A percentile compares a stretch with the other conserved stretches of the same genome.
Evolutionary conservation across 2,113 vertebrate species (phyloP).

Genomic region (Trichomycterus rosablanca): DNA sequence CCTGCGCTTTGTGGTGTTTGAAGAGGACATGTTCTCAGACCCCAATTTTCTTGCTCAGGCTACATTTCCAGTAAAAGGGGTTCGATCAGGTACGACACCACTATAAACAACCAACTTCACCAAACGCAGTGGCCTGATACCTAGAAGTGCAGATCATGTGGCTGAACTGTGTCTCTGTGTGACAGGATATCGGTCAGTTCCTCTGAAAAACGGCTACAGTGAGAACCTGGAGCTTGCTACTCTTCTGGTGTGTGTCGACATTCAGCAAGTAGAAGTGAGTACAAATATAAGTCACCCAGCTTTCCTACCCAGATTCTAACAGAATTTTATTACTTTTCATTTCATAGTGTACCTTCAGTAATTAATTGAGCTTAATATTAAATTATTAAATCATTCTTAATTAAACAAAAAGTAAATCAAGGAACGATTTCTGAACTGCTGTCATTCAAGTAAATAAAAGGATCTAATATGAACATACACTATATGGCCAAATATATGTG

Average conservation of each 20-base stretch:
- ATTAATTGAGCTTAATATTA: no score
- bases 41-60: conserved; percentile 95
- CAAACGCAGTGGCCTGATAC: no score
- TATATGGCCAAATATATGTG: no score
- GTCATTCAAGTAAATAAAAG: no score
- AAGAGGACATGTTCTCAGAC: conserved; percentile 98
- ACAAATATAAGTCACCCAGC: neutral
- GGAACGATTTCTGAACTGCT: no score
- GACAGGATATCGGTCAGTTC: conserved; percentile 85
- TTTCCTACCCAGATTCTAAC: no score
- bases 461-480: no score
- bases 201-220: conserved; percentile 87
- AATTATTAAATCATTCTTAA: no score
- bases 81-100: conserved; percentile 77
- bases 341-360: no score
- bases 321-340: no score
- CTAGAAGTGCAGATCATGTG: neutral
- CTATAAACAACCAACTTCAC: neutral
- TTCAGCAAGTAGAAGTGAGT: conserved; percentile 82
- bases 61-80: conserved; percentile 87
- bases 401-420: no score
- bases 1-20: conserved; percentile 91
- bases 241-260: conserved; percentile 82
- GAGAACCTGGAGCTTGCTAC: conserved; percentile 88
- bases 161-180: neutral